A percentile compares a stretch with the other conserved stretches of the same genome.
These are phyloP conservation scores for Tetramorium parvispinum DNA, from an alignment of 1,140 invertebrate species.

Conservation along the genomic window DNA sequence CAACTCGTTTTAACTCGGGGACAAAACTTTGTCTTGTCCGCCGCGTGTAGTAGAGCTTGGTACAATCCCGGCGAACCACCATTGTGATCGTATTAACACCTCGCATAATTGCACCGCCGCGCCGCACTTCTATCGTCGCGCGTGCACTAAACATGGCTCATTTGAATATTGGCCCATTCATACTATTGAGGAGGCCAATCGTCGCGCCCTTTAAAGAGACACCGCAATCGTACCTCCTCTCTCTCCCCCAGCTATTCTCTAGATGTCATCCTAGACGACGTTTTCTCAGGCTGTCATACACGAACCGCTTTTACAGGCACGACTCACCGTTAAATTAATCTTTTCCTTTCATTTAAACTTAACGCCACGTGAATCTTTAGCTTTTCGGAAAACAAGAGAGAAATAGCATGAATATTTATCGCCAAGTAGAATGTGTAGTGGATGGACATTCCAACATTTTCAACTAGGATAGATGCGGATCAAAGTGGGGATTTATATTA, in stretches of 20 bases:
- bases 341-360: not conserved
- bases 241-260: not conserved
- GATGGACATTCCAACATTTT: too few relatives aligned
- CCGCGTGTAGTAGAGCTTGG: conserved; percentile 61
- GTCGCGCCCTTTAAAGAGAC: conserved; percentile 74
- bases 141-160: conserved; percentile 80
- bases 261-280: conserved; percentile 10
- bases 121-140: conserved; percentile 77
- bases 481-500: too few relatives aligned
- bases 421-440: too few relatives aligned
- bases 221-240: conserved; percentile 42
- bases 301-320: not conserved
- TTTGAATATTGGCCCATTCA: conserved; percentile 84
- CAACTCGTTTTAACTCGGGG: conserved; percentile 67
- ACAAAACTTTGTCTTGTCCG: conserved; percentile 77
- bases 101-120: conserved; percentile 82
- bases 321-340: not conserved
- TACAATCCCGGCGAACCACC: conserved; percentile 78
- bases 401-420: not conserved
- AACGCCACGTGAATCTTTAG: not conserved
- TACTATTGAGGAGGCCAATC: conserved; percentile 79
- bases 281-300: conserved; percentile 82
- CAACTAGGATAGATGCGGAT: too few relatives aligned
- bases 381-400: not conserved
- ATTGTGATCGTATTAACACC: conserved; percentile 85